A percentile compares a stretch with the other conserved stretches of the same genome.
These are phyloP conservation scores for Siphonodentalium dalli DNA, from an alignment of 2,888 invertebrate genomes.

Conservation along the genomic window DNA sequence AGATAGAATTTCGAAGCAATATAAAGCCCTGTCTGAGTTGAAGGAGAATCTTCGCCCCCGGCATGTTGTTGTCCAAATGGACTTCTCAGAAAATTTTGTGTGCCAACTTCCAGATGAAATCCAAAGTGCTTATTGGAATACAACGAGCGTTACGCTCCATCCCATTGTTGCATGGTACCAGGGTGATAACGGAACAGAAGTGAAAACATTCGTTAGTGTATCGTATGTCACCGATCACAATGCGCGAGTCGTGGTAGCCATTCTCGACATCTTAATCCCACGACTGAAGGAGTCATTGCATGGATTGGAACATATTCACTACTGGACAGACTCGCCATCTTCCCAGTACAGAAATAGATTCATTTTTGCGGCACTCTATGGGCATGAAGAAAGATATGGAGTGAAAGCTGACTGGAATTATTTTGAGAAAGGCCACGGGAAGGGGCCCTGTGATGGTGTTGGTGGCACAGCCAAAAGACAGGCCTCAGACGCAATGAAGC, in stretches of 20 bases:
- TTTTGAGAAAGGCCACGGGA: constrained; percentile 28
- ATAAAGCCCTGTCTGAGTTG: constrained; percentile 13
- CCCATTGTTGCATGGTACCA: constrained; percentile 16
- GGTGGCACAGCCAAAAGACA: constrained; percentile 16
- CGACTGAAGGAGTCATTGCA: constrained; percentile 9
- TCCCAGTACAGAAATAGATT: constrained; percentile 29
- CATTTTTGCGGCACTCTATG: constrained; percentile 22
- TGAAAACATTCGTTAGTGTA: constrained; percentile 12
- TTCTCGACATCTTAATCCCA: constrained; percentile 12
- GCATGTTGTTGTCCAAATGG: constrained; percentile 26
- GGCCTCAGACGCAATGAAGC: constrained; percentile 24
- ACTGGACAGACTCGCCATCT: constrained; percentile 34
- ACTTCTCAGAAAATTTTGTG: constrained; percentile 30
- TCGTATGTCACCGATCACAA: constrained; percentile 20
- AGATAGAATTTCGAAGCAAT: constrained; percentile 13
- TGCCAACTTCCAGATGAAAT: constrained; percentile 16
- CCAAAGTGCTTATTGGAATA: constrained; percentile 27
- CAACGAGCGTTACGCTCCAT: constrained; percentile 16
- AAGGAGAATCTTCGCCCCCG: constrained; percentile 17
- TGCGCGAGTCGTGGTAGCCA: constrained; percentile 13
- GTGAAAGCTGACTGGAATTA: constrained; percentile 23
- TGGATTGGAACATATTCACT: constrained; percentile 4
- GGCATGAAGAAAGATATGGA: constrained; percentile 13
- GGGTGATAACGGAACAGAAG: background rate
- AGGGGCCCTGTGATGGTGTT: constrained; percentile 30